Base-by-base conservation (phyloP, 2,113 vertebrate species). In the Craseonycteris thonglongyai region DNA sequence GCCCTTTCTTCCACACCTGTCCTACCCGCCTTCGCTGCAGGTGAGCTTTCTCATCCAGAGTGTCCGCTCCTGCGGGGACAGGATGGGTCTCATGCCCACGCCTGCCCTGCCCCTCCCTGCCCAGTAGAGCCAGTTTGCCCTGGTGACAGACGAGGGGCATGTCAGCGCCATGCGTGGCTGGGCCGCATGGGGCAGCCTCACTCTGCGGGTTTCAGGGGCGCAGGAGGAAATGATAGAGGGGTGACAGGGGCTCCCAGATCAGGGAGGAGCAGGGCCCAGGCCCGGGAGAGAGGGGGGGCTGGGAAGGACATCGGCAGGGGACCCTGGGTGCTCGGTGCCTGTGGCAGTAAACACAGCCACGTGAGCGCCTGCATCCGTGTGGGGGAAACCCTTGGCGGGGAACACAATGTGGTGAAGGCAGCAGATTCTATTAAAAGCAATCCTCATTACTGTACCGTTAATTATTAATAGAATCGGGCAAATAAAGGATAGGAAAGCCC, bases 391-490 rank as follows among this genome's bases (percentile, higher is more conserved):
- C 93, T 97, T 90, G 92, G 95, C 56, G 79, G 87, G 83, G 88
- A 68, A 42, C 66, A 92, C 92, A 97, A 68, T 19, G 0, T 47
- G 6, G 96, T 15, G 75, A 81, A 45, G 90, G 95, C 83, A 63
- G 81, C 14, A 12, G 94, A 95, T 94, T 95, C 97, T 98, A 93
- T 98, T 98, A 96, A 97, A 96, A 98, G 97, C 96, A 12, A 3
- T 58, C 78, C 97, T 98, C 63, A 6, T 97, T 97, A 96, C 90
- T 88, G 94, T 21, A 8, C 84, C 45, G 93, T 98, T 98, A 98
- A 98, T 98, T 98, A 98, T 98, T 98, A 97, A 98, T 97, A 92
- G 96, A 68, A 68, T 22, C 16, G 76, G 96, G 96, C 96, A 97
- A 96, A 98, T 92, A 94, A 97, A 96, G 95, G 96, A 74, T 80